Percentiles rank a stretch among this genome's conserved stretches.
These are phyloP conservation scores for Nyctibius grandis DNA, from an alignment of 2,797 vertebrate genomes.

Conservation along the genomic window DNA sequence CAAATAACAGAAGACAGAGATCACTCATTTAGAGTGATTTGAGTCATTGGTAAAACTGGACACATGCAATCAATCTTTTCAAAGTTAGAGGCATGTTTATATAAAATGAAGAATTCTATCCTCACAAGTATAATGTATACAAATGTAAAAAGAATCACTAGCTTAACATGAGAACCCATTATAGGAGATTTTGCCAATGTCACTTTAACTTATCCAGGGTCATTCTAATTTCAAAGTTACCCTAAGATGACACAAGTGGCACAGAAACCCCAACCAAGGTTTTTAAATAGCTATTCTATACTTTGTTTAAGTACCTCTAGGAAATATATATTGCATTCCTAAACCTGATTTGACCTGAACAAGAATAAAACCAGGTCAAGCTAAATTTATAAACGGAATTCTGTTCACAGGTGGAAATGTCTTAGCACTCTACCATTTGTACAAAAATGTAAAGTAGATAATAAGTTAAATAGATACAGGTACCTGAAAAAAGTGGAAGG, in stretches of 20 bases:
- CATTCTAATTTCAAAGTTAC: background rate
- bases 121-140: background rate
- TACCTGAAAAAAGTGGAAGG: constrained; percentile 96
- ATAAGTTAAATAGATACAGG: background rate
- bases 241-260: background rate
- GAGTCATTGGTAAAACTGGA: background rate
- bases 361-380: background rate
- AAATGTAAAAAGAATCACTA: background rate
- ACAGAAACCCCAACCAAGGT: background rate
- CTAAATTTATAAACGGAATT: background rate
- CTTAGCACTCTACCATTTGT: background rate
- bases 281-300: background rate
- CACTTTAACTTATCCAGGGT: background rate
- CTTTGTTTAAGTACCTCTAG: background rate
- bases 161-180: background rate
- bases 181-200: background rate
- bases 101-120: background rate
- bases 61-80: background rate
- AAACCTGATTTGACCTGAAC: background rate
- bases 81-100: background rate
- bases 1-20: background rate
- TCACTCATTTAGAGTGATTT: background rate
- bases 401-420: background rate
- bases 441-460: background rate
- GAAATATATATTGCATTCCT: background rate